Evolutionary conservation across 2,113 vertebrate genomes (phyloP).

Genomic region (Anoplopoma fimbria): DNA sequence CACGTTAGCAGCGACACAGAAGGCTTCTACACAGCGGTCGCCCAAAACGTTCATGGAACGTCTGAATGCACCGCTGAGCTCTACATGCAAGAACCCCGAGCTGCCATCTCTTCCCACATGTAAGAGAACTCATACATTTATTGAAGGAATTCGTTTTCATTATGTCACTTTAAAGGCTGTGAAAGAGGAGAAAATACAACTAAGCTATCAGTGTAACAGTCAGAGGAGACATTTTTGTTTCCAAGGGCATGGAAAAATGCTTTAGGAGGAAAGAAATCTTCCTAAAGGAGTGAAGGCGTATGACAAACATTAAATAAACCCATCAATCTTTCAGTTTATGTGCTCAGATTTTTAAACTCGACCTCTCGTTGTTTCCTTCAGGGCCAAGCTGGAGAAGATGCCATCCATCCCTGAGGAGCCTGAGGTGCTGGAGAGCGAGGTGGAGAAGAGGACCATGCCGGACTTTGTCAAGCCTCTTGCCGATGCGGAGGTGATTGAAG

Average conservation of each 20-base stretch:
- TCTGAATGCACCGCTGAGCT: slow-evolving; percentile 91
- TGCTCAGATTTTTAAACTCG: not conserved
- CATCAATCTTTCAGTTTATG: not conserved
- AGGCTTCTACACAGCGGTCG: slow-evolving; percentile 88
- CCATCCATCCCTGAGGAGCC: slow-evolving; percentile 97
- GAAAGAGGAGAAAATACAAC: not conserved
- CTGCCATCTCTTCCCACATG: slow-evolving; percentile 88
- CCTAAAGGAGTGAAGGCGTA: not conserved
- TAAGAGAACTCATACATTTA: slow-evolving; percentile 69
- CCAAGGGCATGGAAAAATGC: not conserved
- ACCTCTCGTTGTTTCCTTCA: slow-evolving; percentile 55
- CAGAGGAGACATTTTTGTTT: not conserved
- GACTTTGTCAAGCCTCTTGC: slow-evolving; percentile 93
- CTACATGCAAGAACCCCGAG: slow-evolving; percentile 90
- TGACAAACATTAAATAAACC: not conserved
- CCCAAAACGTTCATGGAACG: slow-evolving; percentile 86
- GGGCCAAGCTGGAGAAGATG: slow-evolving; percentile 97
- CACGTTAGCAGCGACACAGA: slow-evolving; percentile 88
- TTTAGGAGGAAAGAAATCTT: not conserved
- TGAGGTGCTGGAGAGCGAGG: slow-evolving; percentile 87
- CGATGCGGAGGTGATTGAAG: slow-evolving; percentile 92
- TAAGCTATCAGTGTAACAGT: not conserved
- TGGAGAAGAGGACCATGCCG: slow-evolving; percentile 92
- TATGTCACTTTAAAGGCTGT: not conserved
- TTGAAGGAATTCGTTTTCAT: not conserved